A percentile compares a stretch with the other conserved stretches of the same genome.
These are phyloP conservation scores for Lucilia cuprina DNA, from an alignment of 1,140 invertebrate species.

Conservation along the genomic window DNA sequence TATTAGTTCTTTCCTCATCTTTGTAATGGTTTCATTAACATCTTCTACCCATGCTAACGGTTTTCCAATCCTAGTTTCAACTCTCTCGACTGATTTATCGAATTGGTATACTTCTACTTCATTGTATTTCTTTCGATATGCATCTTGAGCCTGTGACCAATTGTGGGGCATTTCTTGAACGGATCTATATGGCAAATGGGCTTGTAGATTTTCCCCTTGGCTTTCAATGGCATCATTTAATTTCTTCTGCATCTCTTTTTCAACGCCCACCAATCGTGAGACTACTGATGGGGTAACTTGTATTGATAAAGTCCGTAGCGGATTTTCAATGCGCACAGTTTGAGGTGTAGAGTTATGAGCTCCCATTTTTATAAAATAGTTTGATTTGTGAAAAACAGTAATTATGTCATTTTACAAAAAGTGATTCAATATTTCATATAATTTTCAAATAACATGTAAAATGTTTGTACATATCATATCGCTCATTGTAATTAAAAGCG, in stretches of 20 bases:
- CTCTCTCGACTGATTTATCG: constrained; percentile 15
- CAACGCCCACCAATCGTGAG: neutral
- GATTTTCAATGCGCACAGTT: constrained; percentile 33
- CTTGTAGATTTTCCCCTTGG: neutral
- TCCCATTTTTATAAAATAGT: constrained; percentile 10
- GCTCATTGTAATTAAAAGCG: too few species aligned
- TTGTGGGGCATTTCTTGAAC: neutral
- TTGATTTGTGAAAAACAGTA: neutral
- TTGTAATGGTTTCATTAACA: neutral
- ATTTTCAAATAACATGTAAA: neutral
- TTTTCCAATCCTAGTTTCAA: constrained; percentile 30
- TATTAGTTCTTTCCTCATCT: neutral
- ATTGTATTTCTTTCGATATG: constrained; percentile 21
- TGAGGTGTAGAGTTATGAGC: constrained; percentile 36
- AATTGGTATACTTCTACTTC: constrained; percentile 35
- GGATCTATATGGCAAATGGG: neutral
- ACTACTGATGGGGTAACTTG: constrained; percentile 23
- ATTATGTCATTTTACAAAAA: neutral
- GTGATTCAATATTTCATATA: neutral
- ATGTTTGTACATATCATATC: too few species aligned
- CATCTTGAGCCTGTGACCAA: constrained; percentile 18
- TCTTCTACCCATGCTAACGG: constrained; percentile 12
- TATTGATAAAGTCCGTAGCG: neutral
- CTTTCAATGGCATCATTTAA: neutral
- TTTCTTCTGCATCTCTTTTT: too few species aligned